Base-by-base conservation (phyloP, 2,888 invertebrate genomes). In the Lochmaea crataegi region DNA sequence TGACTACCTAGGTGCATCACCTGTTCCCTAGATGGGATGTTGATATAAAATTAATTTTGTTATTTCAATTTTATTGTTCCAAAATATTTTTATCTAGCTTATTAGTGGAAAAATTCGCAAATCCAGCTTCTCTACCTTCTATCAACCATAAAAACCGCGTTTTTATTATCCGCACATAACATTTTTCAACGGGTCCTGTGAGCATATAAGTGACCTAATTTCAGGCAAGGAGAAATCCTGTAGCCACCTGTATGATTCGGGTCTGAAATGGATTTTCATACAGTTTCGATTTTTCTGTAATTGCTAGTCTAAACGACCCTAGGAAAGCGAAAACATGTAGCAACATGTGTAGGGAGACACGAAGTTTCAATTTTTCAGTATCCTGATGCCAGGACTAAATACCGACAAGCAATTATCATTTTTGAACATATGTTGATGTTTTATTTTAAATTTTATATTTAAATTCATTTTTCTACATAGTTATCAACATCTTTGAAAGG, bases 221-320 rank as follows among this genome's bases (percentile, higher is more conserved):
- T 38, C 60, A 60, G 48, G n/a, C 48, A 16, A 10, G 16, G 60
- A 16, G 60, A 16, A 38, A 57, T 57, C 18, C 56, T 26, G 11
- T 57, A 60, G 60, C 60, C 60, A 60, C 60, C 60, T 60, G 60
- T 60, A 60, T 60, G 60, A 60, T n/a, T 60, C 60, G 60, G 38
- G 60, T 16, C 60, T 60, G 60, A 32, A 32, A 60, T 60, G 38
- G 41, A 60, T 60, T 60, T 60, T 32, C 60, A 41, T 60, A 26
- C n/a, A 60, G 60, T 60, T 60, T 60, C 60, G 60, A 60, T 60
- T 60, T 60, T 60, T 60, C 9, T n/a, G 60, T 60, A 60, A 60
- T 60, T 41, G 60, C 38, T 38, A 60, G 60, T 60, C n/a, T 48
- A 14, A 48, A 14, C n/a, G 14, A 14, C n/a, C n/a, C 14, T 6